These are phyloP conservation scores for Camponotus pennsylvanicus DNA, from an alignment of 1,140 invertebrate species.

Conservation along the genomic window DNA sequence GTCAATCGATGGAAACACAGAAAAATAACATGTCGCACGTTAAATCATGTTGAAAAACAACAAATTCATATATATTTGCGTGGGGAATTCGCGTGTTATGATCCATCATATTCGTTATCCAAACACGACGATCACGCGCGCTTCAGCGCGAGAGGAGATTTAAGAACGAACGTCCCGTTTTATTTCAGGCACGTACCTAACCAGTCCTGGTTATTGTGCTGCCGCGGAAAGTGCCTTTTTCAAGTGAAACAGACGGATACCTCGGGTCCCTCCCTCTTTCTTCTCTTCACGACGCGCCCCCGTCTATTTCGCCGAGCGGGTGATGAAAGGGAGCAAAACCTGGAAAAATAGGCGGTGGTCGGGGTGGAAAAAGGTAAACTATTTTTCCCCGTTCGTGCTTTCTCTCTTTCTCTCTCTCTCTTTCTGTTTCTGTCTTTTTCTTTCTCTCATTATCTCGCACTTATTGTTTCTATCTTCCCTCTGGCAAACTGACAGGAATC, in stretches of 20 bases:
- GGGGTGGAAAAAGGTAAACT: conserved; percentile 74
- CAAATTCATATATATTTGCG: conserved; percentile 44
- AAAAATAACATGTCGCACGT: no score
- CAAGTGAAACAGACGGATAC: conserved; percentile 82
- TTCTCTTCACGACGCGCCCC: conserved; percentile 69
- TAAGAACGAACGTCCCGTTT: conserved; percentile 75
- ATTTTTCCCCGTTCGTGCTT: conserved; percentile 70
- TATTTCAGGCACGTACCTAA: conserved; percentile 85
- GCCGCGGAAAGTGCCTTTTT: conserved; percentile 84
- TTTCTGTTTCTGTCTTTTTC: neutral
- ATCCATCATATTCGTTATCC: conserved; percentile 75
- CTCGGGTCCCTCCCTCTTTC: conserved; percentile 61
- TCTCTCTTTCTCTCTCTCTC: conserved; percentile 39
- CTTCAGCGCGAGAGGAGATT: conserved; percentile 63
- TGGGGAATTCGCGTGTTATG: conserved; percentile 57
- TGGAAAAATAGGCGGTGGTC: conserved; percentile 71
- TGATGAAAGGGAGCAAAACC: conserved; percentile 80
- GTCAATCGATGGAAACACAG: no score
- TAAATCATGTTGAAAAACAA: conserved; percentile 22
- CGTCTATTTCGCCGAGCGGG: conserved; percentile 78
- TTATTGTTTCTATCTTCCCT: neutral
- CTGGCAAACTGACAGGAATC: neutral
- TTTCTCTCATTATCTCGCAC: neutral
- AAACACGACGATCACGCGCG: conserved; percentile 65
- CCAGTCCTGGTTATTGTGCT: conserved; percentile 84